Base-by-base conservation (phyloP, 1,140 invertebrate genomes). In the Drosophila parabipectinata region DNA sequence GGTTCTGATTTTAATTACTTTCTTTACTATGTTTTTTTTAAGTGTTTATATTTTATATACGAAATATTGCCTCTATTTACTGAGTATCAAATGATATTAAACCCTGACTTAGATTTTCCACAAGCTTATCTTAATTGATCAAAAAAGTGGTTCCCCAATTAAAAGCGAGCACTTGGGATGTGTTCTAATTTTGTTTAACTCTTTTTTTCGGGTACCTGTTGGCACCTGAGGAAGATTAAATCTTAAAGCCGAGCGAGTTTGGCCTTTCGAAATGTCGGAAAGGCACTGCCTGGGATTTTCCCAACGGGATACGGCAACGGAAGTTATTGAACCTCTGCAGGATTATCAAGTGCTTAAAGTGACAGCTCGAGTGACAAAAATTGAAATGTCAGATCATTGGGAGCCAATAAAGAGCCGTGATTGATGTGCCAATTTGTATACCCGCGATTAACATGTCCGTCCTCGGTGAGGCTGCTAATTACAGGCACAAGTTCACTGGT, bases 401-500 rank as follows among this genome's bases (percentile, higher is more conserved):
- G n/a, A 55, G 63, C 51, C 66, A 69, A 71, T 67, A 50, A 75
- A 66, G 18, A 18, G 15, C 32, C 2, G 28, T 68, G 73, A 76
- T 76, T 76, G 73, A 76, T 76, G 63, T 68, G 62, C 41, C 62
- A 76, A 76, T 76, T 76, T 68, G 55, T 60, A 60, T 58, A 39
- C 28, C n/a, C 39, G 18, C 51, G 54, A 75, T 75, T 67, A 75
- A 75, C 60, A 75, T 67, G 60, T 50, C 34, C 44, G n/a, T 44
- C 10, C 10, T 7, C 14, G 1, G 15, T 14, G 24, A 50, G 24
- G 24, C 44, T 18, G 53, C 59, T 55, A 80, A 76, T 75, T 80
- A 58, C 41, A 45, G 41, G 26, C 48, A 48, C 74, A 88, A 89
- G 83, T 88, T 88, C 83, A 88, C 67, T 88, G 83, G 83, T 88